Evolutionary conservation across 2,888 invertebrate genomes (phyloP), one percentile per base, ranked within the genome.

Genomic region (Macaria notata): DNA sequence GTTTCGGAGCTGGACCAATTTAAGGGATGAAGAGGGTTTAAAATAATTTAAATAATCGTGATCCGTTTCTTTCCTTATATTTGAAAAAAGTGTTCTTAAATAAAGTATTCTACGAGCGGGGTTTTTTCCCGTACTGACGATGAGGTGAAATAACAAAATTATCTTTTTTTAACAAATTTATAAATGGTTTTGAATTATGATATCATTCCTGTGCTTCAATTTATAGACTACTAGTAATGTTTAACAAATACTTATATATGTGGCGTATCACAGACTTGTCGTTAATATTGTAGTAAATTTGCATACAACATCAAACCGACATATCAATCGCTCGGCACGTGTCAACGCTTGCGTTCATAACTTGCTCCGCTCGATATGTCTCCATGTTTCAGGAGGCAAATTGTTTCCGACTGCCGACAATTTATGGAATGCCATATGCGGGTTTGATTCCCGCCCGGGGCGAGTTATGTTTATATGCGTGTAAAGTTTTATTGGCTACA

Each of bases 401-500:
- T 88, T 87, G 88, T 81, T 83, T 83, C 83, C 79, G 81, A 54
- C 54, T 58, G 77, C 71, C 76, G 84, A 83, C 83, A 84, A 79
- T 84, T 84, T 81, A 76, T 76, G 76, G 77, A 75, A 75, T 75
- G 75, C 76, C 68, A 72, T 69, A 70, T 69, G 68, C 63, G 64
- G 66, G 66, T 69, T 70, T 71, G 68, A 70, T 70, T 76, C 64
- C 58, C 54, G 47, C 51, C 51, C 56, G 48, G n/a, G 31, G 19
- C 39, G 55, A 62, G 63, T 66, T 65, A 61, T 59, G 62, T 61
- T 59, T 63, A 64, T 64, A 49, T 55, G 54, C 41, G 41, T 33
- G 42, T 56, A 46, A 30, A 43, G 8, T 44, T 51, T 56, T 47
- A 47, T 51, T 56, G 44, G 38, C 19, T 50, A 44, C 38, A 44